These are phyloP conservation scores for Peromyscus polionotus DNA, from an alignment of 2,113 vertebrate species.

Conservation along the genomic window DNA sequence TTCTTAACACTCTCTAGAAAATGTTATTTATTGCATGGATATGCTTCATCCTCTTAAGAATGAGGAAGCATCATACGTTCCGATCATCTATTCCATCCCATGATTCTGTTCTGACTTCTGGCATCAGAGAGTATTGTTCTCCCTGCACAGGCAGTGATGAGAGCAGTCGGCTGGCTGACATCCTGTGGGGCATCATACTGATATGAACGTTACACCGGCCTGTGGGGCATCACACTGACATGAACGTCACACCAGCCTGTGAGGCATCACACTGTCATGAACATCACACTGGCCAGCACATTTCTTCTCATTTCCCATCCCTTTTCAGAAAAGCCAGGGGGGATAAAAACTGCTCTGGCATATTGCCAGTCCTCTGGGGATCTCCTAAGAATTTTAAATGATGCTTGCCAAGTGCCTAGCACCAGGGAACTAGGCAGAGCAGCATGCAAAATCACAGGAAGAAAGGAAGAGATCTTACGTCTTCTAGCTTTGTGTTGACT, in stretches of 20 bases:
- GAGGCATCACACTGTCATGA: background rate
- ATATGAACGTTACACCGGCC: background rate
- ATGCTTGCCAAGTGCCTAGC: slow-evolving; percentile 28
- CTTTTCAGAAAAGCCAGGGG: slow-evolving; percentile 16
- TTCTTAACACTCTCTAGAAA: background rate
- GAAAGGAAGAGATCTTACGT: background rate
- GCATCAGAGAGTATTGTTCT: background rate
- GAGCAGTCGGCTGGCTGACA: background rate
- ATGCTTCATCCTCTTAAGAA: background rate
- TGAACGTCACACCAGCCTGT: background rate
- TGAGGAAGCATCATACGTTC: background rate
- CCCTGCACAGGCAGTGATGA: background rate
- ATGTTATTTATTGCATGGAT: background rate
- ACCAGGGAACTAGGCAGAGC: background rate
- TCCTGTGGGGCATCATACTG: background rate
- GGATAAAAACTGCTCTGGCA: background rate
- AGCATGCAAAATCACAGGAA: background rate
- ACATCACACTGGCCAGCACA: background rate
- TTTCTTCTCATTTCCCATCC: background rate
- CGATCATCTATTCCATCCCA: background rate
- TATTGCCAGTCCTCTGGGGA: background rate
- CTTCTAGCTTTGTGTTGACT: background rate
- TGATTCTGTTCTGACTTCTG: background rate
- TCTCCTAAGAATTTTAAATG: slow-evolving; percentile 21
- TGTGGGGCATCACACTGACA: background rate